These are phyloP conservation scores for Illadopsis cleaveri DNA, from an alignment of 2,113 vertebrate species.

Conservation along the genomic window DNA sequence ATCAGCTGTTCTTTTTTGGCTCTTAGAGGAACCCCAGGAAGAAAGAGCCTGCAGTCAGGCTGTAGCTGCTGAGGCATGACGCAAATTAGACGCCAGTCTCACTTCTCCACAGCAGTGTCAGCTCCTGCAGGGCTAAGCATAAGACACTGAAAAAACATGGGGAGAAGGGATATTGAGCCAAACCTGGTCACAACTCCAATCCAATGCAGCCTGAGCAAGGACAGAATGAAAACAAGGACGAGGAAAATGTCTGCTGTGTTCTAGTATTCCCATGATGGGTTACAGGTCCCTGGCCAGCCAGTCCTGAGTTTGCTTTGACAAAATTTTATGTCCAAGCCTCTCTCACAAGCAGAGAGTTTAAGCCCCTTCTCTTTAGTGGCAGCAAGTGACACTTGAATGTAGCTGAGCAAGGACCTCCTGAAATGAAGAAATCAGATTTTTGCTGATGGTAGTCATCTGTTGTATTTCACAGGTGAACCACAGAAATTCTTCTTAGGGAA, in stretches of 20 bases:
- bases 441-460: neutral
- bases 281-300: neutral
- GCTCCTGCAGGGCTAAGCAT: slow-evolving; percentile 47
- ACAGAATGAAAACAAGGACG: neutral
- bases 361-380: neutral
- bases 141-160: slow-evolving; percentile 16
- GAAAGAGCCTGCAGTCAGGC: slow-evolving; percentile 42
- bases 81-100: slow-evolving; percentile 43
- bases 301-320: neutral
- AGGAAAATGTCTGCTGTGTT: neutral
- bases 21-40: slow-evolving; percentile 48
- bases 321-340: neutral
- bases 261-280: neutral
- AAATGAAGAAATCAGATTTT: neutral
- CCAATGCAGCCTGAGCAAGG: neutral
- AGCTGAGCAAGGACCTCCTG: neutral
- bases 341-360: neutral
- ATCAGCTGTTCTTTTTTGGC: slow-evolving; percentile 43
- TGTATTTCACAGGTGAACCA: neutral
- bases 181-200: neutral
- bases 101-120: slow-evolving; percentile 43
- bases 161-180: slow-evolving; percentile 12
- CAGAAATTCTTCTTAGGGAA: neutral
- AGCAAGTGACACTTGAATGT: rapidly evolving
- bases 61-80: slow-evolving; percentile 62